Conservation (phyloP, 2,888 invertebrate species). For the Therioaphis trifolii region DNA sequence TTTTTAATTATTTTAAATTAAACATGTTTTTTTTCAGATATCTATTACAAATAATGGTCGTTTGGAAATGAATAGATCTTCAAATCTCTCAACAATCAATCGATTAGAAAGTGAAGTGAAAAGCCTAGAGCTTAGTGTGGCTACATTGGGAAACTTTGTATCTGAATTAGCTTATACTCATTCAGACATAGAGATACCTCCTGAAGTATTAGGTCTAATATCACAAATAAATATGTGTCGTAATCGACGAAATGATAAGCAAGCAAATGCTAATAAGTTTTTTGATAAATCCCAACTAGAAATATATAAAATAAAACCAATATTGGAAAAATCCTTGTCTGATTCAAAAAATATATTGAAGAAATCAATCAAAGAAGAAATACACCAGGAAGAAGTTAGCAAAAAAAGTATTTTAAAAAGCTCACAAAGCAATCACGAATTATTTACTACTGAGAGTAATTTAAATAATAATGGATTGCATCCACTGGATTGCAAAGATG, state of each 20-base stretch:
- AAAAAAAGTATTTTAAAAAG: constrained; percentile 64
- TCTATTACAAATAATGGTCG: constrained; percentile 73
- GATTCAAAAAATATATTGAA: constrained; percentile 64
- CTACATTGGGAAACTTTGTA: constrained; percentile 80
- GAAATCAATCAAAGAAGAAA: constrained; percentile 63
- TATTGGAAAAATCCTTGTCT: constrained; percentile 64
- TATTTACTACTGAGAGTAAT: constrained; percentile 59
- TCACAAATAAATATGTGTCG: constrained; percentile 72
- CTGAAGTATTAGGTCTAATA: constrained; percentile 80
- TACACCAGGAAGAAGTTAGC: constrained; percentile 61
- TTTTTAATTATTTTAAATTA: too few species aligned
- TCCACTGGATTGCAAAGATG: constrained; percentile 80
- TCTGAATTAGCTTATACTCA: constrained; percentile 76
- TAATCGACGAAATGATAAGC: constrained; percentile 58
- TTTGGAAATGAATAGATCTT: constrained; percentile 75
- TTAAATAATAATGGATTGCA: constrained; percentile 70
- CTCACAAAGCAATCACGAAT: constrained; percentile 66
- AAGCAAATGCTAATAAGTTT: constrained; percentile 60
- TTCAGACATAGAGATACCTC: constrained; percentile 77
- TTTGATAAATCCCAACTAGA: constrained; percentile 52
- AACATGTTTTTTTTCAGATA: constrained; percentile 69
- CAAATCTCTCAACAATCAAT: constrained; percentile 75
- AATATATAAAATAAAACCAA: constrained; percentile 47
- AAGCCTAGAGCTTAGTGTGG: constrained; percentile 79
- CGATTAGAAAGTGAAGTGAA: constrained; percentile 80